These are phyloP conservation scores for Sisyra nigra DNA, from an alignment of 2,888 invertebrate species.

Conservation along the genomic window DNA sequence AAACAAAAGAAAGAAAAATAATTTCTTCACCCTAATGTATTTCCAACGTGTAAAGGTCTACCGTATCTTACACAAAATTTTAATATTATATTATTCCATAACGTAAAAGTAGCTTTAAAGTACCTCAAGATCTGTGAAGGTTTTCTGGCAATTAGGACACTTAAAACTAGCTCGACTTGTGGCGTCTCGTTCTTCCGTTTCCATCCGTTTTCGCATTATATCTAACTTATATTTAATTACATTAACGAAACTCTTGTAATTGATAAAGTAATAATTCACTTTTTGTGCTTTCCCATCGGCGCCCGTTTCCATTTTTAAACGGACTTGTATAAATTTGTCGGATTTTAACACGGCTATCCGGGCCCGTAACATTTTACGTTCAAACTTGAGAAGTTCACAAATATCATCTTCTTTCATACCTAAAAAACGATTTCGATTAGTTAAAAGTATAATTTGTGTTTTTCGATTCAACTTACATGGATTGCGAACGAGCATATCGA, in stretches of 20 bases:
- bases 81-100: too few species aligned
- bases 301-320: constrained; percentile 89
- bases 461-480: constrained; percentile 48
- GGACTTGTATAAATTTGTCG: constrained; percentile 86
- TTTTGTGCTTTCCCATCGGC: constrained; percentile 88
- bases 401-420: constrained; percentile 82
- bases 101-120: constrained; percentile 14
- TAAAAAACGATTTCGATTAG: constrained; percentile 17
- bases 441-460: neutral
- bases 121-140: constrained; percentile 88
- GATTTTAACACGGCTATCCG: constrained; percentile 72
- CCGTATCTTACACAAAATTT: too few species aligned
- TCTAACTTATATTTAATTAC: constrained; percentile 96
- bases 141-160: constrained; percentile 79
- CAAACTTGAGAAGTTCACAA: constrained; percentile 82
- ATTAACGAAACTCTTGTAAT: constrained; percentile 93
- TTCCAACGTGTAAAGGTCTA: too few species aligned
- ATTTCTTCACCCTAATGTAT: too few species aligned
- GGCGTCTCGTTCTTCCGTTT: constrained; percentile 87
- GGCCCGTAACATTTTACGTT: constrained; percentile 81
- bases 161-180: constrained; percentile 92
- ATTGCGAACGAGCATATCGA: constrained; percentile 90
- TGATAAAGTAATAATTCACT: constrained; percentile 95
- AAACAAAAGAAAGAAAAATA: too few species aligned
- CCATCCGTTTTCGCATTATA: constrained; percentile 87